Base-by-base conservation (phyloP, 2,888 invertebrate species). In the Caenorhabditis japonica region DNA sequence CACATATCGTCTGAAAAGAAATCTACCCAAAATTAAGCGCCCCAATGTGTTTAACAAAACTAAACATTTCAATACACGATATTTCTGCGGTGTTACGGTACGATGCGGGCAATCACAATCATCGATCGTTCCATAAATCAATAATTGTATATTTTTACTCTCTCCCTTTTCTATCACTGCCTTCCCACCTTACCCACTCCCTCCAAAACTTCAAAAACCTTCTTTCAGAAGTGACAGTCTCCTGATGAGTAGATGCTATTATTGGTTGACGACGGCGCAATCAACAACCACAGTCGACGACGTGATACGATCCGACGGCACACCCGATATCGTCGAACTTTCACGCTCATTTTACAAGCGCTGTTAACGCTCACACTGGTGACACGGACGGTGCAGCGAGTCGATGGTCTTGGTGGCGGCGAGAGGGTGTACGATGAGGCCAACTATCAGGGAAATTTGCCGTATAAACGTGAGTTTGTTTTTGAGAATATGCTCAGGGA, bases 241-340 rank as follows among this genome's bases (percentile, higher is more conserved):
- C 71, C 71, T 64, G 58, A 71, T 71, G 71, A 64, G 60, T 71
- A 62, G 71, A 71, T 71, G 71, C n/a, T n/a, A n/a, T 71, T 62
- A 71, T 71, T 71, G 71, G 71, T 71, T 56, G 71, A 44, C 61
- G 61, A 62, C 44, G 53, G 36, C 55, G 43, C 41, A 56, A 44
- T 23, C 49, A 56, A 25, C 55, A 69, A 27, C 39, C 38, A 43
- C 39, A 51, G 46, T 25, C 44, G 49, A 41, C 39, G 27, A 17
- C n/a, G 12, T n/a, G 43, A 43, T 8, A 49, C 25, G 8, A 10
- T 34, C 10, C 30, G 33, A 33, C 15, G 41, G 41, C 17, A 34
- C 23, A 43, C 34, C 17, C 27, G 33, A 44, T n/a, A 53, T 30
- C n/a, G n/a, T n/a, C n/a, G n/a, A n/a, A n/a, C n/a, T n/a, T n/a